phyloP scores from a whole-genome alignment of 2,888 invertebrate species.

The Ectropis crepuscularia region DNA sequence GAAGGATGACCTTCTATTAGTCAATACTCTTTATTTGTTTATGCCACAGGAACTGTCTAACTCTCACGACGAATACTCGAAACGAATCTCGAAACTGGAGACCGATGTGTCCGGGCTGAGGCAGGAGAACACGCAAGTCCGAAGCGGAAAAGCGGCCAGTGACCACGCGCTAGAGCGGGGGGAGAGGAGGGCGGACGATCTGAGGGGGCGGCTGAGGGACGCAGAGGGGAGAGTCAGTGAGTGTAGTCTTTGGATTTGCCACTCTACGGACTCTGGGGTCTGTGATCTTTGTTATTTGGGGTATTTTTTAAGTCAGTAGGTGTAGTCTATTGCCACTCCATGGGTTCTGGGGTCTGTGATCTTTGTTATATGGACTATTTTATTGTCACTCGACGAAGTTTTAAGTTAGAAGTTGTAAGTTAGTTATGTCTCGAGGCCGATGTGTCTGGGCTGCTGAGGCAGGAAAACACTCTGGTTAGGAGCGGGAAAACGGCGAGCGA shows the following conservation, averaged over 20 bases:
- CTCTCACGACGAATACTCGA: conserved; percentile 54
- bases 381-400: too few relatives aligned
- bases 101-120: conserved; percentile 45
- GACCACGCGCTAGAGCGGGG: conserved; percentile 38
- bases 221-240: conserved; percentile 18
- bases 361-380: too few relatives aligned
- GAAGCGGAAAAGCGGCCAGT: conserved; percentile 37
- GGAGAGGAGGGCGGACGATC: conserved; percentile 20
- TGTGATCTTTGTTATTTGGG: too few relatives aligned
- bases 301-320: too few relatives aligned
- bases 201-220: conserved; percentile 3
- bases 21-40: neutral
- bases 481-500: conserved; percentile 39
- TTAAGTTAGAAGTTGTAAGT: too few relatives aligned
- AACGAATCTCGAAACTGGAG: conserved; percentile 55
- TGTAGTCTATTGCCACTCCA: too few relatives aligned
- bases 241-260: neutral
- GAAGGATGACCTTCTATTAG: neutral
- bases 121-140: conserved; percentile 46
- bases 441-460: conserved; percentile 45
- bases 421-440: too few relatives aligned
- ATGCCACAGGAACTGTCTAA: conserved; percentile 55
- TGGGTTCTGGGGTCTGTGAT: too few relatives aligned
- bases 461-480: conserved; percentile 46
- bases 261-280: too few relatives aligned